phyloP scores from a whole-genome alignment of 2,113 vertebrate genomes.

The Scomber japonicus region DNA sequence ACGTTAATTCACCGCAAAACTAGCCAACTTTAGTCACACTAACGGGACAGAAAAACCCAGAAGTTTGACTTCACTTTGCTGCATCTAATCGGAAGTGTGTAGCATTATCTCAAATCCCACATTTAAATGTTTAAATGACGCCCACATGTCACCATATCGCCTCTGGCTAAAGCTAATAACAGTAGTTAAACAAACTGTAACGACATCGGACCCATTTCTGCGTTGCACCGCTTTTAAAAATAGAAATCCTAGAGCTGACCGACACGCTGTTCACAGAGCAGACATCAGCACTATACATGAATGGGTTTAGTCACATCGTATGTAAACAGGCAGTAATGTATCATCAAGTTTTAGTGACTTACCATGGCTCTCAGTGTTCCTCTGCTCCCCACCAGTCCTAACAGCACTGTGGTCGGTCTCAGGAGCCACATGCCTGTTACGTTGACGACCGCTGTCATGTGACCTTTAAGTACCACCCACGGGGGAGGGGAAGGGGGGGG shows the following conservation, averaged over 20 bases:
- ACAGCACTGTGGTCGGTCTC: slow-evolving; percentile 22
- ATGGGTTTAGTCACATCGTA: fast-evolving
- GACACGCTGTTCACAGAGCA: not conserved
- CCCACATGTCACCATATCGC: not conserved
- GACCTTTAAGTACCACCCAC: slow-evolving; percentile 23
- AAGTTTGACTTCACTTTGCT: not conserved
- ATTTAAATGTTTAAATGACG: too few species aligned
- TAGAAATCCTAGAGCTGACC: slow-evolving; percentile 3
- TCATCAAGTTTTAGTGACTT: not conserved
- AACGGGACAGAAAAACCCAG: fast-evolving
- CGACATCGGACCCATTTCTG: slow-evolving; percentile 43
- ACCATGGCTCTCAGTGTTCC: slow-evolving; percentile 78
- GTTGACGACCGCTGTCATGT: not conserved
- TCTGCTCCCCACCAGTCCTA: slow-evolving; percentile 45
- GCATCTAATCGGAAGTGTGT: fast-evolving
- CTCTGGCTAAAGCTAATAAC: slow-evolving; percentile 1
- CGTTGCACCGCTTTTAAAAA: slow-evolving; percentile 55
- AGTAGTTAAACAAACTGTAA: not conserved
- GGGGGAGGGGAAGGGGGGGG: too few species aligned
- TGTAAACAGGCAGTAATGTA: fast-evolving
- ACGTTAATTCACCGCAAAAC: too few species aligned
- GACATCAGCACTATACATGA: fast-evolving
- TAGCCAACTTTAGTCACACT: not conserved
- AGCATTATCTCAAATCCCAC: fast-evolving
- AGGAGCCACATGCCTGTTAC: slow-evolving; percentile 38